Evolutionary conservation across 35 echinoderm and acorn worm species (phyloP), one percentile per base, ranked within the genome.

Genomic region (Patiria miniata): DNA sequence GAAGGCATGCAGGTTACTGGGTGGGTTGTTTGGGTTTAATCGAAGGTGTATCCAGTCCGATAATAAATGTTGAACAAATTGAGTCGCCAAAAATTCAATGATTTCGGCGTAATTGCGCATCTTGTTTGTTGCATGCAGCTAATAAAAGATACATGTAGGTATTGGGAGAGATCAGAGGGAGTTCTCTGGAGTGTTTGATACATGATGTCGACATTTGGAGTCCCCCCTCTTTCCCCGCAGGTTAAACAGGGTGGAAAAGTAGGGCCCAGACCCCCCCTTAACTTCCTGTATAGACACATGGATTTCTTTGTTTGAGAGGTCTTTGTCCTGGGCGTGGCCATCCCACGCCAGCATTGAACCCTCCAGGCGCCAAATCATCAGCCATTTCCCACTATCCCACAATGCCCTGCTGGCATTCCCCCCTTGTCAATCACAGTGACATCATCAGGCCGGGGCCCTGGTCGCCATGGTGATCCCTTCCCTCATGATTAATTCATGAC

Each of bases 221-320:
- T 47, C 26, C 65, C 65, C 42, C 42, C 42, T 26, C 57, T 23
- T 73, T 73, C 65, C 65, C 65, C 34, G 1, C 65, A 73, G 65
- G 65, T 73, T 73, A 10, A 34, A 26, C 34, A 10, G 26, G 65
- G 65, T 73, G 19, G 14, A 73, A 73, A 22, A 73, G 29, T 22
- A 26, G 29, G 29, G 10, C 21, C 65, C 26, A 6, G 42, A 6
- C 10, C 26, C 65, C 65, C 65, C 26, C 65, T 73, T 26, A 32
- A 23, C 65, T 73, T 73, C 65, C 65, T 73, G 65, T 73, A 73
- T 73, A 73, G 65, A 73, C 65, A 73, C 65, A 73, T 73, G 65
- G 26, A 73, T 73, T 73, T 73, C 65, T 73, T 73, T 73, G 65
- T 73, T 73, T 73, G 65, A 73, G 65, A 73, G 65, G 65, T 73